Evolutionary conservation across 2,113 vertebrate species (phyloP).

Genomic region (Chaetodon trifascialis): DNA sequence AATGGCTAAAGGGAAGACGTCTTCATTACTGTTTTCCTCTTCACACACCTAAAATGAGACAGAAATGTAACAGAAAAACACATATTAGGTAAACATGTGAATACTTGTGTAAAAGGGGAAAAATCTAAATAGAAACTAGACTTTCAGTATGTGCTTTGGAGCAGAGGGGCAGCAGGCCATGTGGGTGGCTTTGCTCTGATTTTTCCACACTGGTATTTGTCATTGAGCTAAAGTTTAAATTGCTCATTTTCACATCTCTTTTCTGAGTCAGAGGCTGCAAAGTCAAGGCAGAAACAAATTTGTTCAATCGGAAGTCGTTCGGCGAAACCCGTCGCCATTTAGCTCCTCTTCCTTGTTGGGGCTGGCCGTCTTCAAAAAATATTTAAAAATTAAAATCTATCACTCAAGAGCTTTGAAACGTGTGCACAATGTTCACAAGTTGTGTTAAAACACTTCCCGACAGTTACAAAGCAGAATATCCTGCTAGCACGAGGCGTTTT

Average conservation of each 20-base stretch:
- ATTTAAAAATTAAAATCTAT: slow-evolving; percentile 79
- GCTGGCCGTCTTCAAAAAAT: slow-evolving; percentile 71
- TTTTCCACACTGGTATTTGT: not conserved
- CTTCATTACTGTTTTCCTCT: slow-evolving; percentile 93
- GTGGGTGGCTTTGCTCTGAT: not conserved
- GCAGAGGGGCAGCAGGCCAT: not conserved
- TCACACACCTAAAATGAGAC: slow-evolving; percentile 90
- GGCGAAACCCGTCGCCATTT: slow-evolving; percentile 67
- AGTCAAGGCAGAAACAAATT: slow-evolving; percentile 48
- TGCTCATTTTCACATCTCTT: not conserved
- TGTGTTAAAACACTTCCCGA: slow-evolving; percentile 80
- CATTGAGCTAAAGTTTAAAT: slow-evolving; percentile 20
- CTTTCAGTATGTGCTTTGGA: not conserved
- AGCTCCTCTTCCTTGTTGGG: slow-evolving; percentile 82
- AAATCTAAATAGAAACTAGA: not conserved
- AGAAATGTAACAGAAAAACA: not conserved
- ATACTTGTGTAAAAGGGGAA: not conserved
- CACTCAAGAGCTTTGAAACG: slow-evolving; percentile 42
- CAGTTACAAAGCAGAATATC: slow-evolving; percentile 76
- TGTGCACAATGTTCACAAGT: slow-evolving; percentile 54
- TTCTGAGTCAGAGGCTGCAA: slow-evolving; percentile 10
- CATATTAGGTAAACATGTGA: not conserved
- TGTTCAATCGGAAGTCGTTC: slow-evolving; percentile 69
- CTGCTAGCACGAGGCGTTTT: not conserved
- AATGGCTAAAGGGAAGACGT: slow-evolving; percentile 95